Conservation (phyloP, 64 coral and sea anemone genomes). For the Dendronephthya gigantea region DNA sequence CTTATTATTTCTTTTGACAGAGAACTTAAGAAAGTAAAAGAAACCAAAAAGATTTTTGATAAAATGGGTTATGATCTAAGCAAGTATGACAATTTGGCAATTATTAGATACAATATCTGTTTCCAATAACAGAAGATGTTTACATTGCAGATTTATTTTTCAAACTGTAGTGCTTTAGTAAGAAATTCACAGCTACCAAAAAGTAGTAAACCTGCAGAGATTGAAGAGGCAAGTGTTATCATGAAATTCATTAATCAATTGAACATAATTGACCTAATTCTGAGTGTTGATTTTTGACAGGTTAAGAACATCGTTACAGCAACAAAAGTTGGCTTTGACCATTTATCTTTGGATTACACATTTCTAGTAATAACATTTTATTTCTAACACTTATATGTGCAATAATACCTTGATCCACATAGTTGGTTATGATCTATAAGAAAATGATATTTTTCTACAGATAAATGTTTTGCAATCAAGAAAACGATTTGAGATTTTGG, state of each 20-base stretch:
- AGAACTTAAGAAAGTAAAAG: conserved; percentile 90
- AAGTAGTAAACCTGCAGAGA: conserved; percentile 56
- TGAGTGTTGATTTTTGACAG: conserved; percentile 20
- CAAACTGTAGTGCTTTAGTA: conserved; percentile 31
- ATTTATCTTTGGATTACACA: conserved; percentile 86
- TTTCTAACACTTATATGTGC: too few relatives aligned
- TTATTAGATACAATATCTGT: neutral
- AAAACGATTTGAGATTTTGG: conserved; percentile 89
- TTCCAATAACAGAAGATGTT: neutral
- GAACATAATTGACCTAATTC: neutral
- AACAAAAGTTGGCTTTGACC: conserved; percentile 80
- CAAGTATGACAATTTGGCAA: conserved; percentile 42
- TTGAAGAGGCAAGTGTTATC: conserved; percentile 53
- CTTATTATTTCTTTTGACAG: conserved; percentile 21
- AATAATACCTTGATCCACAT: neutral
- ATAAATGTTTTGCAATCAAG: conserved; percentile 92
- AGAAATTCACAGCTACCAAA: conserved; percentile 79
- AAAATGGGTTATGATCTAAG: conserved; percentile 77
- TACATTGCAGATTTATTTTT: conserved; percentile 32
- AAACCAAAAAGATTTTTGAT: conserved; percentile 98
- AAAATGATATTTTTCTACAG: conserved; percentile 34
- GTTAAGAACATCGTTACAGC: conserved; percentile 88
- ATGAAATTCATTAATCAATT: neutral
- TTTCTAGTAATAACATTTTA: conserved; percentile 55
- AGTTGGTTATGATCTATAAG: neutral